Percentiles rank a stretch among this genome's conserved stretches.
Conservation (phyloP, 2,797 vertebrate genomes). For the Falco berigora region DNA sequence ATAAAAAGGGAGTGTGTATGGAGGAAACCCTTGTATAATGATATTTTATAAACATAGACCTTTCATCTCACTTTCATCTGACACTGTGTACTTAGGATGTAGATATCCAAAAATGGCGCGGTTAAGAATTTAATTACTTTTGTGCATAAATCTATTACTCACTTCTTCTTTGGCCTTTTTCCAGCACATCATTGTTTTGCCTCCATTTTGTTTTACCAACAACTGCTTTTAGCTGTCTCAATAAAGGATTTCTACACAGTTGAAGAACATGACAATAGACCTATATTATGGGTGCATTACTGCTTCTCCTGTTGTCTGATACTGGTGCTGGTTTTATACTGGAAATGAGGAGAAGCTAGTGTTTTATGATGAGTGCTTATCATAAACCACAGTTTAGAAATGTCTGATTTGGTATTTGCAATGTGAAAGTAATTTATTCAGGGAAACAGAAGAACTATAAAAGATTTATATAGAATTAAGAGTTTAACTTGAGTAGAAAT, state of each 20-base stretch:
- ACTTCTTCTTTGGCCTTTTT: background rate
- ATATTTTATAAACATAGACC: background rate
- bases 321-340: background rate
- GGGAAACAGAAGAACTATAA: background rate
- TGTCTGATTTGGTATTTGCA: background rate
- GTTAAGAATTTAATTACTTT: background rate
- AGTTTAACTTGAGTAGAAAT: background rate
- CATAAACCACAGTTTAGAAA: background rate
- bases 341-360: background rate
- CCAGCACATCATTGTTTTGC: background rate
- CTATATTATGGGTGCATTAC: background rate
- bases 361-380: background rate
- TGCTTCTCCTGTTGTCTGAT: background rate
- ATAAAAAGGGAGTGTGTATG: background rate
- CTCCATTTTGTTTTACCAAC: background rate
- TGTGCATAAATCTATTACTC: background rate
- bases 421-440: background rate
- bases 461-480: conserved; percentile 42
- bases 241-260: background rate
- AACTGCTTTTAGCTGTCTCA: background rate
- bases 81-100: background rate
- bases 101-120: background rate
- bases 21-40: background rate
- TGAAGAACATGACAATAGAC: background rate
- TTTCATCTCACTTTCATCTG: background rate